Evolutionary conservation across 2,113 vertebrate species (phyloP).

Genomic region (Solea senegalensis): DNA sequence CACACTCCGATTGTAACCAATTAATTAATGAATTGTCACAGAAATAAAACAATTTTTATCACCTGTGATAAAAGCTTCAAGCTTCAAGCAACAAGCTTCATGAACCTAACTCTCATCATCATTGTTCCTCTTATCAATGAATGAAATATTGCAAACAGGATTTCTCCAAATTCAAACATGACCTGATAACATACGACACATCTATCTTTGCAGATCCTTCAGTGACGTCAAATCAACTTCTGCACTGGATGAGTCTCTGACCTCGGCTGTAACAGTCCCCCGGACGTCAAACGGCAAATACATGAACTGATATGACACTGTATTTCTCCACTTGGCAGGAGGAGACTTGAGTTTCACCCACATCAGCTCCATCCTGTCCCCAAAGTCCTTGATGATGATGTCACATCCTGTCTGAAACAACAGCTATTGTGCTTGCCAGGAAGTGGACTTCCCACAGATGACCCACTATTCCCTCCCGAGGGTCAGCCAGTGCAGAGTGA

Average conservation of each 20-base stretch:
- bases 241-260: neutral
- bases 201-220: neutral
- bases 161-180: neutral
- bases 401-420: constrained; percentile 70
- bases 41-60: neutral
- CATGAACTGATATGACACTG: neutral
- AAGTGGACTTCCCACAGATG: constrained; percentile 39
- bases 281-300: constrained; percentile 4
- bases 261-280: neutral
- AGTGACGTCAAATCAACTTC: neutral
- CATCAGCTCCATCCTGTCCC: constrained; percentile 37
- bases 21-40: no score
- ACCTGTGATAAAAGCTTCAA: no score
- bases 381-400: constrained; percentile 48
- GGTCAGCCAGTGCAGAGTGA: constrained; percentile 29
- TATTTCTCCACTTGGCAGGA: constrained; percentile 11
- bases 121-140: constrained; percentile 21
- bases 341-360: neutral
- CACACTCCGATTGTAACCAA: no score
- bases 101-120: constrained; percentile 7
- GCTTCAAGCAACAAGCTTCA: no score
- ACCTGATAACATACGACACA: neutral
- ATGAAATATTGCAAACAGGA: constrained; percentile 21
- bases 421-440: constrained; percentile 63
- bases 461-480: constrained; percentile 15